A percentile compares a stretch with the other conserved stretches of the same genome.
Conservation (phyloP, 2,888 invertebrate species). For the Tolmerus cingulatus region DNA sequence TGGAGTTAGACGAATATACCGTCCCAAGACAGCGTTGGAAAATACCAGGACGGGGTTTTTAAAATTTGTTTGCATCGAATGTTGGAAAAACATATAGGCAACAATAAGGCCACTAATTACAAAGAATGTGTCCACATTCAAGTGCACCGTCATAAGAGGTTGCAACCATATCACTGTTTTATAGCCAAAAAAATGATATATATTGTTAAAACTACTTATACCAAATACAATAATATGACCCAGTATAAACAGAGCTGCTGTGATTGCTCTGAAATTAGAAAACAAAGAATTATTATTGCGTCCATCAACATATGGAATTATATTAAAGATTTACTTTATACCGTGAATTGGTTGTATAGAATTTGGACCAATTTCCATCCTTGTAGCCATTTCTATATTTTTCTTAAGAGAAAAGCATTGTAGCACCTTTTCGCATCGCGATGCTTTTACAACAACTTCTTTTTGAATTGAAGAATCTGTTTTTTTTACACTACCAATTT, state of each 20-base stretch:
- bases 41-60: conserved; percentile 37
- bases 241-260: conserved; percentile 68
- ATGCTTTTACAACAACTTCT: background rate
- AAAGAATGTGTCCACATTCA: conserved; percentile 66
- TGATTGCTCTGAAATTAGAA: conserved; percentile 53
- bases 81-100: conserved; percentile 49
- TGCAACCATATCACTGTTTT: conserved; percentile 60
- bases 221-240: conserved; percentile 65
- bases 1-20: background rate
- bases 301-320: background rate
- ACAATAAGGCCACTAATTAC: conserved; percentile 53
- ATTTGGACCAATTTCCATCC: background rate
- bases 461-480: background rate
- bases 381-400: conserved; percentile 47
- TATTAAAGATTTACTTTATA: background rate
- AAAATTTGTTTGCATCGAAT: conserved; percentile 44
- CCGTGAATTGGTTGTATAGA: background rate
- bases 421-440: conserved; percentile 44
- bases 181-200: conserved; percentile 57
- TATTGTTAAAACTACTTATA: conserved; percentile 61
- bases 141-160: conserved; percentile 62
- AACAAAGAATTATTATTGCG: background rate
- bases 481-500: background rate
- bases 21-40: conserved; percentile 53
- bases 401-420: conserved; percentile 47